Base-by-base conservation (phyloP, 2,797 vertebrate species). In the Chloroceryle inda region DNA sequence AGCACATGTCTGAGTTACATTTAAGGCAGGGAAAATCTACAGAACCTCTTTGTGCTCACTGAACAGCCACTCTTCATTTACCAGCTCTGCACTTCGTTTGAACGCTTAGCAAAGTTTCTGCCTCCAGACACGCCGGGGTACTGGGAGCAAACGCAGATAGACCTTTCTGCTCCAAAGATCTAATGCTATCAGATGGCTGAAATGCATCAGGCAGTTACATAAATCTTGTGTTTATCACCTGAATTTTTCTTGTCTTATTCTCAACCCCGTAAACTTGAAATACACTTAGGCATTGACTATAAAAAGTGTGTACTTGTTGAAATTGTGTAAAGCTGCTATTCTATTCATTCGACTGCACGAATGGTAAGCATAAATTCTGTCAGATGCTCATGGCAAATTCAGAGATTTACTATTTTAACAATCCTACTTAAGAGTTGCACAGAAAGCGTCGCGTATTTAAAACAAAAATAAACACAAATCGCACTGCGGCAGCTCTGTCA, bases 1-100 rank as follows among this genome's bases (percentile, higher is more conserved):
- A 24, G 53, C 9, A 44, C 5, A 2, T 18, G 55, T 42, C 45
- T 0, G 0, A 56, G 33, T 33, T 37, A 10, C 50, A 9, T 35
- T 81, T 17, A 55, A 64, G 53, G 71, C 81, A 67, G 27, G 31
- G 62, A 61, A 78, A 50, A 61, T 31, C 47, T 59, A 11, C 33
- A 6, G 3, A 23, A 45, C 16, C 9, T 35, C 56, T 15, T 22
- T 33, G 23, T 72, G 53, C 58, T 56, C 21, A 2, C 22, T 71
- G 63, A 56, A 38, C 66, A 73, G 21, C 63, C 18, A 9, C 18
- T 66, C n/a, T 56, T 62, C 47, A 6, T 52, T 29, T 26, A 3
- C 63, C 52, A 55, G 45, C 68, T 35, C 87, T 11, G 19, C 2
- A 1, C 81, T 88, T 45, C 11, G 0, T 67, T 40, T 73, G 1